Percentiles rank a stretch among this genome's conserved stretches.
Evolutionary conservation across 2,888 invertebrate genomes (phyloP).

Genomic region (Thysanoteuthis rhombus): DNA sequence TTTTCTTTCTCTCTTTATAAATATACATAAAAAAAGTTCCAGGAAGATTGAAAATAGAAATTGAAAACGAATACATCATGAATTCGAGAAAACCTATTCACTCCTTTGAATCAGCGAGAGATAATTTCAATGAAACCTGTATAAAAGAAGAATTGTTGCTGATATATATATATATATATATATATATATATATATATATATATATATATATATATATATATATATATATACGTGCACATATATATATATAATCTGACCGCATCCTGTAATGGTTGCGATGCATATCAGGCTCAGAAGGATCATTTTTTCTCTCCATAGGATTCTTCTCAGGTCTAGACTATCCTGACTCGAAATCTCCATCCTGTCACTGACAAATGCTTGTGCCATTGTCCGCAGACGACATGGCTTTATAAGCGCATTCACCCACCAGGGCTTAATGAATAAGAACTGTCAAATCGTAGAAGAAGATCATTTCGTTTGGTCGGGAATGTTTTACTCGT

Average conservation of each 20-base stretch:
- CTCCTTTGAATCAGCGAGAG: too few relatives aligned
- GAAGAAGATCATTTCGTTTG: background rate
- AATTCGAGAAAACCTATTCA: too few relatives aligned
- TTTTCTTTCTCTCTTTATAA: too few relatives aligned
- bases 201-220: background rate
- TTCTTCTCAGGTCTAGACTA: background rate
- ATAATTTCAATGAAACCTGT: too few relatives aligned
- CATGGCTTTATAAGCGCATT: too few relatives aligned
- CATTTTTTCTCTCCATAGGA: background rate
- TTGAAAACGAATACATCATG: too few relatives aligned
- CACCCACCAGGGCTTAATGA: background rate
- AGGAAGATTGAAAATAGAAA: too few relatives aligned
- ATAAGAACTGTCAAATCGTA: background rate
- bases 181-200: too few relatives aligned
- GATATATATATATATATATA: background rate
- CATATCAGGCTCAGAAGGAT: background rate
- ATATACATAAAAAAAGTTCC: too few relatives aligned
- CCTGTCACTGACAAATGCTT: background rate
- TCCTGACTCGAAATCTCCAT: background rate
- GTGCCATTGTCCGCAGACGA: background rate
- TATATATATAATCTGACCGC: background rate
- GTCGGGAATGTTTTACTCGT: background rate
- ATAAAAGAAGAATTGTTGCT: too few relatives aligned
- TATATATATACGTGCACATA: background rate
- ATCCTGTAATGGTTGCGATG: background rate